Evolutionary conservation across 2,797 vertebrate species (phyloP).

Genomic region (Mallotus villosus): DNA sequence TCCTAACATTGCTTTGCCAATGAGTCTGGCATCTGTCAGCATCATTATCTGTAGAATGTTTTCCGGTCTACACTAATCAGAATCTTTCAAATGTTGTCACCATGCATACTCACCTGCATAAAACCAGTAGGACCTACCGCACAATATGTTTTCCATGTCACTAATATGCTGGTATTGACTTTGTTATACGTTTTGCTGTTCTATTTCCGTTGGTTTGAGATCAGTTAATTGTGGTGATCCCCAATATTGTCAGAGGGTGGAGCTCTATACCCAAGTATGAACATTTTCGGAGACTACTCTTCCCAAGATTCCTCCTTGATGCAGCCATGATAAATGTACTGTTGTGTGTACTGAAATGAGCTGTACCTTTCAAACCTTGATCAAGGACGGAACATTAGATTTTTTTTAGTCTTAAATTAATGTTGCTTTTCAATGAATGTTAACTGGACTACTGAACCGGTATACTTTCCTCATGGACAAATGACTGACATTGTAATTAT

Average conservation of each 20-base stretch:
- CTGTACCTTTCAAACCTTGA: constrained; percentile 63
- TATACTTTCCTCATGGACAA: constrained; percentile 45
- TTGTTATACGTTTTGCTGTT: background rate
- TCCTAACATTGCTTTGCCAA: no score
- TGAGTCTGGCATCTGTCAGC: constrained; percentile 2
- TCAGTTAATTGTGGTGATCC: no score
- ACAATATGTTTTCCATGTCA: background rate
- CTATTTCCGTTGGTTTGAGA: no score
- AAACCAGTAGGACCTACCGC: background rate
- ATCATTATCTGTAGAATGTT: constrained; percentile 12
- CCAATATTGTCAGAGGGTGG: constrained; percentile 60
- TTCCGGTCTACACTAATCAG: background rate
- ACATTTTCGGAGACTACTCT: background rate
- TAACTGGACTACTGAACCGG: constrained; percentile 60
- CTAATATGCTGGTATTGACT: background rate
- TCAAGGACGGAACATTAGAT: constrained; percentile 63
- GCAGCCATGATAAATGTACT: constrained; percentile 51
- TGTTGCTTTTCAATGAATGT: constrained; percentile 61
- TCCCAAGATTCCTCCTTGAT: constrained; percentile 34
- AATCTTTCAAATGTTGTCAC: no score
- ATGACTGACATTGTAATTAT: constrained; percentile 57
- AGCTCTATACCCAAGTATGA: constrained; percentile 68
- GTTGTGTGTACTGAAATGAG: constrained; percentile 52
- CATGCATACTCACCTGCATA: background rate
- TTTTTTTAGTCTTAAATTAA: constrained; percentile 60